phyloP scores from a whole-genome alignment of 2,797 vertebrate genomes.

The Typhlichthys eigenmanni region DNA sequence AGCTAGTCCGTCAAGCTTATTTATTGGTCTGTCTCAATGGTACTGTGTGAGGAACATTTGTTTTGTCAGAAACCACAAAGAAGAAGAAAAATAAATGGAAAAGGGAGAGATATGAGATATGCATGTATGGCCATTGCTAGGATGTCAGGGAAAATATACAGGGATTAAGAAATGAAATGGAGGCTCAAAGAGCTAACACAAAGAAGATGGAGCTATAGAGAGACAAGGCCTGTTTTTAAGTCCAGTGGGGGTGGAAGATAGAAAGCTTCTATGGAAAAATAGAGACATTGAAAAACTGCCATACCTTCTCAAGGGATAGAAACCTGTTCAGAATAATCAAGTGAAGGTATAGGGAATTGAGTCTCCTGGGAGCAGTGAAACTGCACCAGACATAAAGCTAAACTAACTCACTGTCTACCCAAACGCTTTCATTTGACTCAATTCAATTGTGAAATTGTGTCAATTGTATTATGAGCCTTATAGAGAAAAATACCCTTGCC shows the following conservation, averaged over 20 bases:
- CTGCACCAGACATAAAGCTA: conserved; percentile 23
- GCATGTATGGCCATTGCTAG: background rate
- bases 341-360: conserved; percentile 29
- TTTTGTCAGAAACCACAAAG: background rate
- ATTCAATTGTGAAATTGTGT: conserved; percentile 28
- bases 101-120: background rate
- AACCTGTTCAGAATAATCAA: conserved; percentile 39
- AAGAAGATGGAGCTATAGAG: conserved; percentile 10
- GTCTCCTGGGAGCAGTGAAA: conserved; percentile 31
- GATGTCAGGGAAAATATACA: background rate
- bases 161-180: conserved; percentile 13
- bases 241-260: conserved; percentile 8
- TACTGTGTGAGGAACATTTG: background rate
- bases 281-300: conserved; percentile 16
- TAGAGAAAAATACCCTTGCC: conserved; percentile 34
- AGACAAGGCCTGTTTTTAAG: conserved; percentile 9
- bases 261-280: conserved; percentile 29
- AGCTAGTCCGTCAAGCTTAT: conserved; percentile 41
- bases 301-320: conserved; percentile 40
- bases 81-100: conserved; percentile 2
- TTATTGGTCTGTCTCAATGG: conserved; percentile 24
- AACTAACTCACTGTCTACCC: conserved; percentile 41
- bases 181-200: conserved; percentile 12
- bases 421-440: conserved; percentile 45
- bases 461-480: no score